These are phyloP conservation scores for Halichoeres trimaculatus DNA, from an alignment of 2,113 vertebrate species.

Conservation along the genomic window DNA sequence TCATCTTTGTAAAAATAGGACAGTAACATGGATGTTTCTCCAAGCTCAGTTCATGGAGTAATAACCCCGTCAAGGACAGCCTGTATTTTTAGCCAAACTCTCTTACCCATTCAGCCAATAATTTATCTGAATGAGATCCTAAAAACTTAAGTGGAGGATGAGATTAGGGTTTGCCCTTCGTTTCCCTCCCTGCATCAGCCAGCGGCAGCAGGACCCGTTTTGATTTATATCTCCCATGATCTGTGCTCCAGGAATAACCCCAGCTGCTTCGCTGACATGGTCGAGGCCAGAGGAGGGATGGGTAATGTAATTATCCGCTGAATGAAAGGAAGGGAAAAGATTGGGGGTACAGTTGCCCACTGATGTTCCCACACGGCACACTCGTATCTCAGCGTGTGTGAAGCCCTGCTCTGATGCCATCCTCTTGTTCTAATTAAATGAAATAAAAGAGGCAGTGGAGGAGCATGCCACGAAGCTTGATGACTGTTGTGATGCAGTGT, in stretches of 20 bases:
- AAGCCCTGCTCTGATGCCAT: conserved; percentile 63
- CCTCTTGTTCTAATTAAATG: conserved; percentile 70
- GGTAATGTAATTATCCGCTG: conserved; percentile 69
- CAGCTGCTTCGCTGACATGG: conserved; percentile 58
- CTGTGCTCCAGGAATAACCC: conserved; percentile 48
- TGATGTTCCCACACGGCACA: conserved; percentile 52
- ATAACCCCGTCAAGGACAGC: conserved; percentile 14
- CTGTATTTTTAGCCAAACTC: conserved; percentile 2
- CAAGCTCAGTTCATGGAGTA: background rate
- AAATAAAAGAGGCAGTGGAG: conserved; percentile 52
- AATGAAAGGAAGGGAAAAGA: conserved; percentile 37
- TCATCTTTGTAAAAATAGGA: too few relatives aligned
- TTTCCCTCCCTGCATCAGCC: conserved; percentile 21
- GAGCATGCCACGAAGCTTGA: conserved; percentile 41
- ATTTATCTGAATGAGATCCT: conserved; percentile 29
- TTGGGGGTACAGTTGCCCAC: conserved; percentile 14
- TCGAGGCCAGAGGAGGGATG: conserved; percentile 50
- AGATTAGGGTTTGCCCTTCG: background rate
- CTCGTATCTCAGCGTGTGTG: conserved; percentile 47
- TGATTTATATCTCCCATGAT: conserved; percentile 62
- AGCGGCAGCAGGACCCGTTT: conserved; percentile 36
- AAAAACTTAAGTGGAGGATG: background rate
- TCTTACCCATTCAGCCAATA: background rate
- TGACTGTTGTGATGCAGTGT: conserved; percentile 6
- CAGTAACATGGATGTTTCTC: too few relatives aligned